Conservation (phyloP, 1,140 invertebrate genomes). For the Thaumetopoea pityocampa region DNA sequence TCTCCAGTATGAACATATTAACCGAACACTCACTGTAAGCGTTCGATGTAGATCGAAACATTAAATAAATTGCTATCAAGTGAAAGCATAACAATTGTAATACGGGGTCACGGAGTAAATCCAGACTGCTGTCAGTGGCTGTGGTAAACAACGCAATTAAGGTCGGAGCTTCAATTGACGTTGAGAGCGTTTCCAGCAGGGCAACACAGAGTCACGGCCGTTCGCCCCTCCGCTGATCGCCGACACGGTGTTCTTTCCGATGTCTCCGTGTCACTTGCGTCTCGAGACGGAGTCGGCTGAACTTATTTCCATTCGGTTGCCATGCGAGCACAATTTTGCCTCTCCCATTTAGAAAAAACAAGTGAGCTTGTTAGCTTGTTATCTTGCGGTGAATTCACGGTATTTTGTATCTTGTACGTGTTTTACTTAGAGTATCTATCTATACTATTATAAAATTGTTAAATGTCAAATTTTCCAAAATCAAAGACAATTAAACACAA, state of each 20-base stretch:
- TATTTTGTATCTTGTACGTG: not conserved
- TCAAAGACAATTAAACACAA: no score
- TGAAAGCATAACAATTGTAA: not conserved
- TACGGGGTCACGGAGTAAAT: conserved; percentile 15
- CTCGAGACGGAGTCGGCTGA: not conserved
- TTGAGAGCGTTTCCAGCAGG: conserved; percentile 6
- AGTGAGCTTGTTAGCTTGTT: conserved; percentile 14
- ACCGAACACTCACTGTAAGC: not conserved
- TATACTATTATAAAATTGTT: no score
- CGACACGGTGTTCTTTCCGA: conserved; percentile 3
- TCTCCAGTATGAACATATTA: not conserved
- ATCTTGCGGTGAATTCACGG: conserved; percentile 10
- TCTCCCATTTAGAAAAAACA: conserved; percentile 19
- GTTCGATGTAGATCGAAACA: not conserved
- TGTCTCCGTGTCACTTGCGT: not conserved
- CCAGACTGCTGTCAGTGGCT: conserved; percentile 17
- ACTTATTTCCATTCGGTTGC: conserved; percentile 16
- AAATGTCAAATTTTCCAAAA: no score
- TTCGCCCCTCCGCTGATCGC: not conserved
- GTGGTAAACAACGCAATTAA: conserved; percentile 20
- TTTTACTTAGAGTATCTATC: no score
- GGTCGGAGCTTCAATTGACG: conserved; percentile 16
- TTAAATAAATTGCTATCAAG: not conserved
- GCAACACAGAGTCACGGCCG: not conserved
- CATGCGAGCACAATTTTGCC: conserved; percentile 17